Evolutionary conservation across 2,113 vertebrate genomes (phyloP), one percentile per base, ranked within the genome.

Genomic region (Sitta europaea): DNA sequence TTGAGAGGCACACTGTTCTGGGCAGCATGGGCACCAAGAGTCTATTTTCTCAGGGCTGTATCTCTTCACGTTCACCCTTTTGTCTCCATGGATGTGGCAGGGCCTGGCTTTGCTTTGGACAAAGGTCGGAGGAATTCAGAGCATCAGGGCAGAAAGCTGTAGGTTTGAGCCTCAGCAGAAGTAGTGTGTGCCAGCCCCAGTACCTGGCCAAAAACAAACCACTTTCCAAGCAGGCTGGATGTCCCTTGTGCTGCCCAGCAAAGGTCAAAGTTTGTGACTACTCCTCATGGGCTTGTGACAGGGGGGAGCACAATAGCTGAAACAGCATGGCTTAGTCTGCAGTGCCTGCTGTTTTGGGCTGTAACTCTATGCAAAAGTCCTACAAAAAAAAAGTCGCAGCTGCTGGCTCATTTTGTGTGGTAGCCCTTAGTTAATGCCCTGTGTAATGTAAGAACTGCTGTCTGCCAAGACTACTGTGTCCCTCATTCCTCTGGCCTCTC

Each of bases 401-500:
- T 97, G 91, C 82, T 86, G 59, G 59, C 42, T 72, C 5, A 0
- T 80, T 92, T 61, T 80, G 29, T 66, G 27, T 83, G 71, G 79
- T 86, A 95, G 82, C 29, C 36, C 21, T 86, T 66, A 70, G 67
- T 82, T 90, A 88, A 73, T 85, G 63, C 78, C n/a, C n/a, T 58
- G 33, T 75, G 47, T 80, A 96, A 88, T 65, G 12, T 83, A 84
- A 93, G 82, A 95, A 45, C 62, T 66, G 40, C 66, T 88, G 11
- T 1, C 1, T 5, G 6, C 66, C 62, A 68, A 88, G 67, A 84
- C 33, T 54, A 45, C 54, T 58, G n/a, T 70, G 45, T 80, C 42
- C 38, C 28, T 81, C 51, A 33, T 73, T 66, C 54, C 36, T 86
- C 27, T 42, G 36, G 31, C 27, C 40, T 45, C 27, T 5, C 7